A percentile compares a stretch with the other conserved stretches of the same genome.
These are phyloP conservation scores for Acleris laterana DNA, from an alignment of 2,888 invertebrate genomes.

Conservation along the genomic window DNA sequence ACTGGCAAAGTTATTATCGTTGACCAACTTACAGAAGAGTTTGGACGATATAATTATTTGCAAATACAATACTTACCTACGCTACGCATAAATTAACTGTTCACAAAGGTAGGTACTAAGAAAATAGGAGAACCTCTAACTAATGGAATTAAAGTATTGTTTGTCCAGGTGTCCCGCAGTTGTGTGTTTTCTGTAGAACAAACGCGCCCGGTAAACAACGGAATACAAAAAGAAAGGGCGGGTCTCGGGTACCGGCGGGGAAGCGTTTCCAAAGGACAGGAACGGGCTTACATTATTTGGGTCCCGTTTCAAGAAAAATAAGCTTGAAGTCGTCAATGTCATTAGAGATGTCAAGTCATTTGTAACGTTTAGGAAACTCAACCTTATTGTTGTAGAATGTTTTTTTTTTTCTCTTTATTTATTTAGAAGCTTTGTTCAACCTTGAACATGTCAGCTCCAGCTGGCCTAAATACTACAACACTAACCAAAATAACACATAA, in stretches of 20 bases:
- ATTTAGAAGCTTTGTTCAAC: no score
- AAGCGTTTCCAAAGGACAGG: not conserved
- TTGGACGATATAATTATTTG: not conserved
- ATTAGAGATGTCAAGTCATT: no score
- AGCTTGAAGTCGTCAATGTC: no score
- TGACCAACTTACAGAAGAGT: not conserved
- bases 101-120: constrained; percentile 8
- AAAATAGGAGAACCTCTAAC: constrained; percentile 43
- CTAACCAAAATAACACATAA: no score
- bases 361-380: no score
- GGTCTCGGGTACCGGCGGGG: constrained; percentile 2
- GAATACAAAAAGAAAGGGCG: constrained; percentile 24
- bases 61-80: not conserved
- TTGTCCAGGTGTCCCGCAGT: constrained; percentile 51
- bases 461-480: no score
- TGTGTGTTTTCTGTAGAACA: constrained; percentile 28
- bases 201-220: constrained; percentile 34
- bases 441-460: no score
- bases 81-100: constrained; percentile 3
- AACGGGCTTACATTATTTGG: no score
- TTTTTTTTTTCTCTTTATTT: no score
- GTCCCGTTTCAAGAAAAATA: no score
- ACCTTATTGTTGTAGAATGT: no score
- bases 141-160: constrained; percentile 63
- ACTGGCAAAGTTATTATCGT: no score